Evolutionary conservation across 2,888 invertebrate species (phyloP).

Genomic region (Temnothorax ravouxi): DNA sequence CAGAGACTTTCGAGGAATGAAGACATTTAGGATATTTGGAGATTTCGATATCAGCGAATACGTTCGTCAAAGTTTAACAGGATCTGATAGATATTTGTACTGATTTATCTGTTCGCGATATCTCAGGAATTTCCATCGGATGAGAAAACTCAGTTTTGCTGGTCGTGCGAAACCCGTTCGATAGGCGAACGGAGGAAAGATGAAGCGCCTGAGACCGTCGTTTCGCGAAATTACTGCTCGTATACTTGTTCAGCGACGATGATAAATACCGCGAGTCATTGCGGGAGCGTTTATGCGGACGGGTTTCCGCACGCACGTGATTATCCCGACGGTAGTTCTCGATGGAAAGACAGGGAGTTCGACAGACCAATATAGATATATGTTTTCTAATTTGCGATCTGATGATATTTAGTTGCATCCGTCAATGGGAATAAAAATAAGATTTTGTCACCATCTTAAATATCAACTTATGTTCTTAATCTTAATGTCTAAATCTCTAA

Average conservation of each 20-base stretch:
- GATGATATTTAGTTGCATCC: background rate
- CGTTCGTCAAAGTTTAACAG: constrained; percentile 22
- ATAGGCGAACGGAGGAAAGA: constrained; percentile 16
- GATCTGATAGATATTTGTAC: constrained; percentile 21
- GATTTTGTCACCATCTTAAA: background rate
- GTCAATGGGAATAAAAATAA: background rate
- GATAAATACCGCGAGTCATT: constrained; percentile 31
- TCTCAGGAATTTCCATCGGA: constrained; percentile 31
- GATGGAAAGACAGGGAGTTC: constrained; percentile 7
- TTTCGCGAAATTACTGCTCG: constrained; percentile 43
- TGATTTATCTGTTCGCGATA: constrained; percentile 41
- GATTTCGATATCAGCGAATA: constrained; percentile 1
- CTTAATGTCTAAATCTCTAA: background rate
- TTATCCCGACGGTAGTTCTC: constrained; percentile 1
- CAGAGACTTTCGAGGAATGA: background rate
- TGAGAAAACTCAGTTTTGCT: constrained; percentile 45
- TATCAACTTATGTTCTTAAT: background rate
- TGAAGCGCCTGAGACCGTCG: constrained; percentile 22
- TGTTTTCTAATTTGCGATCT: background rate
- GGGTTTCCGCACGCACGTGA: constrained; percentile 45
- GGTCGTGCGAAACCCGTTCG: constrained; percentile 45
- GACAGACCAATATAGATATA: background rate
- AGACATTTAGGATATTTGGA: background rate
- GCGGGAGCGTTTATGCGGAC: constrained; percentile 17
- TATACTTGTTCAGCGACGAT: constrained; percentile 17